These are phyloP conservation scores for Halcyon leucocephala DNA, from an alignment of 2,797 vertebrate genomes.

Conservation along the genomic window DNA sequence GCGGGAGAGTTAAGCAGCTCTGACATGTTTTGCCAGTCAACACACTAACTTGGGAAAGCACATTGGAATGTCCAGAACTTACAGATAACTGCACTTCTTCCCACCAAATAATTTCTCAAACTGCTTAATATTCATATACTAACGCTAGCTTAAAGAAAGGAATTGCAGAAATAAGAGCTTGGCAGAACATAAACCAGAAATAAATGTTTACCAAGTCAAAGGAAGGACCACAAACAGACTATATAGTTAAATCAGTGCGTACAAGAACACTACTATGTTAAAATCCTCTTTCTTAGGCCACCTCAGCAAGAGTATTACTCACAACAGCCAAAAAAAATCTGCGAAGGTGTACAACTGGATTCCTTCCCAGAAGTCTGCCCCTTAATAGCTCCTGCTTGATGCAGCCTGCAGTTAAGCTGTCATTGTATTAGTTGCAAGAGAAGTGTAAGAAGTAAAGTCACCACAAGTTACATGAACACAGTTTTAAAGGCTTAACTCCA, in stretches of 20 bases:
- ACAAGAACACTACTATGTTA: not conserved
- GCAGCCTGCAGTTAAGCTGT: not conserved
- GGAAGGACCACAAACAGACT: not conserved
- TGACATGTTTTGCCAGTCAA: not conserved
- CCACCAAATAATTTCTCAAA: not conserved
- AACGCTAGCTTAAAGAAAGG: not conserved
- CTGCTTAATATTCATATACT: not conserved
- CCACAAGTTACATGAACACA: not conserved
- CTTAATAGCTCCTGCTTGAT: not conserved
- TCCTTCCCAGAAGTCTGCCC: not conserved
- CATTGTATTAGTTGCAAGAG: not conserved
- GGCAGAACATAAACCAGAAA: not conserved
- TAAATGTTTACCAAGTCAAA: not conserved
- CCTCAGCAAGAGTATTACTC: not conserved
- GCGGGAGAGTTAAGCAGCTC: not conserved
- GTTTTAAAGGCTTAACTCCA: not conserved
- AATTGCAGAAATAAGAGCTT: not conserved
- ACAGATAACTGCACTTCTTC: accelerated
- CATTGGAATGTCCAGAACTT: not conserved
- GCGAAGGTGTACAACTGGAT: not conserved
- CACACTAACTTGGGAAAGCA: not conserved
- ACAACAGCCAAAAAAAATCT: not conserved
- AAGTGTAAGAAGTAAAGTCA: not conserved
- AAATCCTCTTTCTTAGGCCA: not conserved
- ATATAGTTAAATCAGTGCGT: not conserved